phyloP scores from a whole-genome alignment of 2,113 vertebrate species.

The Desmodus rotundus region DNA sequence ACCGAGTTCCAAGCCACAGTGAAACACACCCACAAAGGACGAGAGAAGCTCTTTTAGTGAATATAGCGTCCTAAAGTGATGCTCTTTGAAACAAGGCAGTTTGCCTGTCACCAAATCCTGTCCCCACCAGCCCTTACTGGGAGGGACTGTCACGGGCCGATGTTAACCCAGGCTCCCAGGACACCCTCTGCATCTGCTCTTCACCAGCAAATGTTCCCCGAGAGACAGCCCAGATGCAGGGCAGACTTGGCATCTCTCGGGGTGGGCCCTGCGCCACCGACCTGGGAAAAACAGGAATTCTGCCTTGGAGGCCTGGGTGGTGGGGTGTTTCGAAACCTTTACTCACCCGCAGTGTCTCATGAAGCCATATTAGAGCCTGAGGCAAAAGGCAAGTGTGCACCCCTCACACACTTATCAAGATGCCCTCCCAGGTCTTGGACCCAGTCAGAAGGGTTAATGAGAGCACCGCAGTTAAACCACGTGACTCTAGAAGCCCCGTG shows the following conservation, averaged over 20 bases:
- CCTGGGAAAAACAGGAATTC: not conserved
- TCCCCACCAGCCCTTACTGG: not conserved
- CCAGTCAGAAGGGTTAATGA: not conserved
- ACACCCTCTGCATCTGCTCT: not conserved
- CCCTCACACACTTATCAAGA: fast-evolving
- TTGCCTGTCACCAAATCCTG: not conserved
- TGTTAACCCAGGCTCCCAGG: not conserved
- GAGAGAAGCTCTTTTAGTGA: not conserved
- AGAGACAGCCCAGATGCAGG: not conserved
- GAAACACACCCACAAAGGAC: not conserved
- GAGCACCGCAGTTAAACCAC: not conserved
- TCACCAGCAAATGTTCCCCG: too few relatives aligned
- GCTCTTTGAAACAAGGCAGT: not conserved
- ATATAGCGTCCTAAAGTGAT: fast-evolving
- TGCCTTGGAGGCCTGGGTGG: not conserved
- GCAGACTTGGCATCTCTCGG: fast-evolving
- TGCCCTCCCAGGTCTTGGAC: not conserved
- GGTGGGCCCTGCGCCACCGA: not conserved
- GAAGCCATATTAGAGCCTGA: fast-evolving
- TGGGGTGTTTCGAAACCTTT: fast-evolving
- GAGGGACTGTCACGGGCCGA: not conserved
- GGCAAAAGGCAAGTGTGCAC: not conserved
- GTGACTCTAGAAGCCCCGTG: fast-evolving
- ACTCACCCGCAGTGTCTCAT: not conserved
- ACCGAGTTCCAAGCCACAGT: fast-evolving